These are phyloP conservation scores for Cebus imitator DNA, from an alignment of 2,113 vertebrate genomes.

Conservation along the genomic window DNA sequence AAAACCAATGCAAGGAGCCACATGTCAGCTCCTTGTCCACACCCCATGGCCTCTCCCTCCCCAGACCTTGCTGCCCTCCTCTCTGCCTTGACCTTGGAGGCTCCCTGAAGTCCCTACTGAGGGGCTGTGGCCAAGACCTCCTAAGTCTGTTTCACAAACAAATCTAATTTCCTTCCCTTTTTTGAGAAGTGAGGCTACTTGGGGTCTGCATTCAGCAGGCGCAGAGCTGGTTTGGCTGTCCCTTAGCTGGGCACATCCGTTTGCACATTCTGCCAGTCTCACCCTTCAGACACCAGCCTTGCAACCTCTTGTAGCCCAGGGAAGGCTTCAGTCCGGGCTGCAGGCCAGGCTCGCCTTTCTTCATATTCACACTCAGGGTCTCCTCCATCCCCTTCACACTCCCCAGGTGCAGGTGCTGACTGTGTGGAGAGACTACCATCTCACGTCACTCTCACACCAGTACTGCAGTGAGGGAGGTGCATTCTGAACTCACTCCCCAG, in stretches of 20 bases:
- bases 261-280: not conserved
- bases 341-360: no score
- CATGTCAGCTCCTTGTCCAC: not conserved
- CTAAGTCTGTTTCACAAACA: not conserved
- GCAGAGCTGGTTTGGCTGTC: not conserved
- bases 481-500: not conserved
- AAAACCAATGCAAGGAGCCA: not conserved
- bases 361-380: rapidly evolving
- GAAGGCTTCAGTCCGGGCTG: not conserved
- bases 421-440: rapidly evolving
- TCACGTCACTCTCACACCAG: not conserved
- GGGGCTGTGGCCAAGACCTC: not conserved
- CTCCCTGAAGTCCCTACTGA: not conserved
- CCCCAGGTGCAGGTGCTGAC: no score
- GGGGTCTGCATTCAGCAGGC: rapidly evolving
- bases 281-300: not conserved
- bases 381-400: rapidly evolving
- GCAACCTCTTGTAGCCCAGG: not conserved
- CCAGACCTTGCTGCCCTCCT: not conserved
- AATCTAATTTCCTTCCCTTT: no score
- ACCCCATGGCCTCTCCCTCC: no score
- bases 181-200: not conserved
- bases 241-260: not conserved
- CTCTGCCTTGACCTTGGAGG: not conserved
- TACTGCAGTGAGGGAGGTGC: no score